Evolutionary conservation across 2,888 invertebrate genomes (phyloP).

Genomic region (Embidobia sp.): DNA sequence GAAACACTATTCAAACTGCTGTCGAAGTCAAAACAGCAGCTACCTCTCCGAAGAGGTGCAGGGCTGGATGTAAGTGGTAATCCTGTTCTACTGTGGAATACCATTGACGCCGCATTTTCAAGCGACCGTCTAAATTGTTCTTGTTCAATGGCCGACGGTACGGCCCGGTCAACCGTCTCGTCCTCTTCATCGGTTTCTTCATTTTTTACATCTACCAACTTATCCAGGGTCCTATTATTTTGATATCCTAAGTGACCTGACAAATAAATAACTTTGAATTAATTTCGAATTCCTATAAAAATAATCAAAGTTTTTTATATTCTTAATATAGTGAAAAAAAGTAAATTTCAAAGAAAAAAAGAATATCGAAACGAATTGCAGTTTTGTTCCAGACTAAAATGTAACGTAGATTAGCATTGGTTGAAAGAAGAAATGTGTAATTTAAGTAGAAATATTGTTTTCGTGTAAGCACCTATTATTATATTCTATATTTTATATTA

Average conservation of each 20-base stretch:
- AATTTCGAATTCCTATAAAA: too few relatives aligned
- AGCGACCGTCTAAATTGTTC: slow-evolving; percentile 88
- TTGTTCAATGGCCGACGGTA: slow-evolving; percentile 88
- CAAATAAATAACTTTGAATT: not conserved
- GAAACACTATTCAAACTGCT: slow-evolving; percentile 89
- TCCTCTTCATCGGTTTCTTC: slow-evolving; percentile 71
- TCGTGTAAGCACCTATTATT: too few relatives aligned
- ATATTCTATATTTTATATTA: too few relatives aligned
- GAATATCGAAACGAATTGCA: too few relatives aligned
- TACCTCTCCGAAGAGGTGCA: slow-evolving; percentile 90
- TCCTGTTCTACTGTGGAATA: slow-evolving; percentile 91
- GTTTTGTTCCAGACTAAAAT: too few relatives aligned
- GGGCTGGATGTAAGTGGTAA: slow-evolving; percentile 93
- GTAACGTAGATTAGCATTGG: too few relatives aligned
- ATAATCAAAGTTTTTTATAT: too few relatives aligned
- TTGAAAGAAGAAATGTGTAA: too few relatives aligned
- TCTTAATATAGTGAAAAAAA: too few relatives aligned
- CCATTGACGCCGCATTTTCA: slow-evolving; percentile 91
- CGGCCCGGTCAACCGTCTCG: slow-evolving; percentile 75
- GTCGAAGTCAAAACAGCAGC: slow-evolving; percentile 92
- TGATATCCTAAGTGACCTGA: slow-evolving; percentile 13
- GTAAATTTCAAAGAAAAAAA: too few relatives aligned
- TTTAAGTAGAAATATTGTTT: too few relatives aligned
- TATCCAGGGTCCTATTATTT: slow-evolving; percentile 14
- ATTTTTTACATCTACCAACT: not conserved